Percentiles rank a stretch among this genome's conserved stretches.
phyloP scores from a whole-genome alignment of 2,113 vertebrate species.

The Eurystomus gularis region DNA sequence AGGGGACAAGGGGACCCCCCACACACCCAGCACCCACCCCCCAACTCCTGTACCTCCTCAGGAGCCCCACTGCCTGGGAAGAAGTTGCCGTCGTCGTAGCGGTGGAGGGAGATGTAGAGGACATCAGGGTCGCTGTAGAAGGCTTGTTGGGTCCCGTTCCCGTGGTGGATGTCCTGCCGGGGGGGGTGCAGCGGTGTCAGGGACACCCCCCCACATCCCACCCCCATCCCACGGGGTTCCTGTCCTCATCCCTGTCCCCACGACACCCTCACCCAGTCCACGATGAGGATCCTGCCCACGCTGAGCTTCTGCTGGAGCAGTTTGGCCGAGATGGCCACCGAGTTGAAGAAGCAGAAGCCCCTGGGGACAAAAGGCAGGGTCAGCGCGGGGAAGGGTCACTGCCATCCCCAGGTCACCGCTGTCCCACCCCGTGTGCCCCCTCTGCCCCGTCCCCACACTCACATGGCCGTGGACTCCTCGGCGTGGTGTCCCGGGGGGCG shows the following conservation, averaged over 20 bases:
- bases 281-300: slow-evolving; percentile 92
- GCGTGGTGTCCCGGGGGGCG: slow-evolving; percentile 88
- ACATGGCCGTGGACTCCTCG: slow-evolving; percentile 89
- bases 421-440: neutral
- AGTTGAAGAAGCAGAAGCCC: slow-evolving; percentile 99
- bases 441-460: neutral
- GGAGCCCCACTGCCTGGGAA: slow-evolving; percentile 87
- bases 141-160: slow-evolving; percentile 86
- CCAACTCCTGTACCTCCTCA: slow-evolving; percentile 75
- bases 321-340: slow-evolving; percentile 91
- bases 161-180: slow-evolving; percentile 85
- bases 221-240: rapidly evolving
- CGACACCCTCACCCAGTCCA: slow-evolving; percentile 88
- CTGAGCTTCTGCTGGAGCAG: slow-evolving; percentile 92
- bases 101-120: slow-evolving; percentile 86
- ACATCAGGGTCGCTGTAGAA: slow-evolving; percentile 86
- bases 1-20: neutral
- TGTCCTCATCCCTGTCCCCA: neutral
- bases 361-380: slow-evolving; percentile 54
- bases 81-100: slow-evolving; percentile 89
- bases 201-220: neutral
- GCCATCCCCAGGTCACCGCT: neutral
- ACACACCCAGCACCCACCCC: neutral
- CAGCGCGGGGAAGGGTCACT: rapidly evolving
- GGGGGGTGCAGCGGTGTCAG: neutral